A percentile compares a stretch with the other conserved stretches of the same genome.
phyloP scores from a whole-genome alignment of 2,888 invertebrate genomes.

The Drosophila borborema region DNA sequence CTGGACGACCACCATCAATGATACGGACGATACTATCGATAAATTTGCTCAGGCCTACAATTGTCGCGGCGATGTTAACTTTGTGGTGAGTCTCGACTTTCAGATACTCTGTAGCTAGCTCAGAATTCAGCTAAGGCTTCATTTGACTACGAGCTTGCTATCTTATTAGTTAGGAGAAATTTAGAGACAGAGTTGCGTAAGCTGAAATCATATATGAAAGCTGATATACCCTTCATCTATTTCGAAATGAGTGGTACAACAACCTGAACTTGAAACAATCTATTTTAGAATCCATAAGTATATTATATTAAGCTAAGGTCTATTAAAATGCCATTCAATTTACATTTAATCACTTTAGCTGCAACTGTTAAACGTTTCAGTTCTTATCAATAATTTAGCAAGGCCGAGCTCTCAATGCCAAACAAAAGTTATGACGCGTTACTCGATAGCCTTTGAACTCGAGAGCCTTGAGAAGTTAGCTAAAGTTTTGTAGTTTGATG shows the following conservation, averaged over 20 bases:
- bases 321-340: not conserved
- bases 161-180: not conserved
- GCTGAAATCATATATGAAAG: not conserved
- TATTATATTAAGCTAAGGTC: not conserved
- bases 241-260: not conserved
- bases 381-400: constrained; percentile 11
- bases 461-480: not conserved
- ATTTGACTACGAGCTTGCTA: not conserved
- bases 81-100: constrained; percentile 77
- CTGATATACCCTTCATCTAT: not conserved
- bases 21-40: constrained; percentile 74
- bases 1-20: constrained; percentile 83
- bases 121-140: not conserved
- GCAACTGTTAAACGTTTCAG: not conserved
- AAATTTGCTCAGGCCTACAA: constrained; percentile 80
- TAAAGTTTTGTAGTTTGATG: not conserved
- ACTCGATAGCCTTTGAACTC: not conserved
- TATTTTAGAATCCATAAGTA: not conserved
- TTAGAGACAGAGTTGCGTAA: not conserved
- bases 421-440: constrained; percentile 2
- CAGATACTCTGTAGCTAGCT: not conserved
- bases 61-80: constrained; percentile 83
- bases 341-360: not conserved
- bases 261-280: not conserved
- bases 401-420: constrained; percentile 9